Evolutionary conservation across 2,797 vertebrate genomes (phyloP).

Genomic region (Anguilla obscura): DNA sequence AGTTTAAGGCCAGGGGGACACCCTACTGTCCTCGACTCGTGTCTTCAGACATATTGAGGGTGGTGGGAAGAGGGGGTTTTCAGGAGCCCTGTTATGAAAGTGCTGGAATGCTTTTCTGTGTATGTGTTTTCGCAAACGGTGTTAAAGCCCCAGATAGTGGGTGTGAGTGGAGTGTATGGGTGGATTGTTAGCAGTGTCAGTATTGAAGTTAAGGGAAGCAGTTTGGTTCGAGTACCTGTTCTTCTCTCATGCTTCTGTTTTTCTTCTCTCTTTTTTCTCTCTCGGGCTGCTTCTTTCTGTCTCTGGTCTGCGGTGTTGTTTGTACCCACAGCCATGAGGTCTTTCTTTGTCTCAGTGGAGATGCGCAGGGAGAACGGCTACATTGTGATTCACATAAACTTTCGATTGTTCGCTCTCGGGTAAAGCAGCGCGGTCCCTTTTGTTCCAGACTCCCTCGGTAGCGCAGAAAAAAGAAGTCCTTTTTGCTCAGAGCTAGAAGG

Average conservation of each 20-base stretch:
- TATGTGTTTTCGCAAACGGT: background rate
- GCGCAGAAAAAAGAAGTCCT: background rate
- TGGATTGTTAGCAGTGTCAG: background rate
- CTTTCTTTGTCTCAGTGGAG: background rate
- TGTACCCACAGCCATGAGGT: slow-evolving; percentile 12
- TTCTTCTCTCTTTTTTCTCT: background rate
- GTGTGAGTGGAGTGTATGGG: background rate
- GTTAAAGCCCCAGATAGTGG: background rate
- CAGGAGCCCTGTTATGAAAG: background rate
- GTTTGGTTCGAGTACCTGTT: background rate
- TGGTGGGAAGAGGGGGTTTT: background rate
- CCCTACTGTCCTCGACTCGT: background rate
- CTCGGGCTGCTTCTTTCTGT: background rate
- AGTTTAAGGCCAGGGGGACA: background rate
- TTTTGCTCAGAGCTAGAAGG: background rate
- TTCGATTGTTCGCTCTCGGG: slow-evolving; percentile 28
- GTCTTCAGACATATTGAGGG: background rate
- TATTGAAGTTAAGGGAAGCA: background rate
- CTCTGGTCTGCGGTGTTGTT: background rate
- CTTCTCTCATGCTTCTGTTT: slow-evolving; percentile 2
- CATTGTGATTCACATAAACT: slow-evolving; percentile 28
- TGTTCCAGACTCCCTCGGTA: slow-evolving; percentile 9
- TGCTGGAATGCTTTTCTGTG: background rate
- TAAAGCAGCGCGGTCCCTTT: slow-evolving; percentile 26
- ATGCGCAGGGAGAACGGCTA: background rate